Evolutionary conservation across 35 echinoderm and acorn worm genomes (phyloP), one percentile per base, ranked within the genome.

Genomic region (Strongylocentrotus purpuratus): DNA sequence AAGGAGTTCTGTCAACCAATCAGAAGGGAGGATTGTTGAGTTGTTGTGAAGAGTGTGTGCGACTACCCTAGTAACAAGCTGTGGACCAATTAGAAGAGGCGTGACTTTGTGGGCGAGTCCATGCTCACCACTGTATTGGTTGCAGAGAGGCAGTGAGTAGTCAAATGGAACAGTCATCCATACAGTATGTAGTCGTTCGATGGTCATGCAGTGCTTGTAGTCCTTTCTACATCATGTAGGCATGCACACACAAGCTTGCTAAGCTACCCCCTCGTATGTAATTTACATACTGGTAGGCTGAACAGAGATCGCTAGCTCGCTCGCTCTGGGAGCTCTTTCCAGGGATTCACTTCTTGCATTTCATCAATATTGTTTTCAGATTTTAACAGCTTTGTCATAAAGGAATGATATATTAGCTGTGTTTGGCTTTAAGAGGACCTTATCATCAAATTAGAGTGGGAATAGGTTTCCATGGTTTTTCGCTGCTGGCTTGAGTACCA

Each of bases 11-110:
- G 28, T 78, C 65, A 78, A 78, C 65, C 65, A 78, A 28, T 78
- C 65, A 78, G 2, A 28, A 78, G 65, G 6, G 65, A 78, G 65
- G 65, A 78, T 31, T 28, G 65, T 28, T 7, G 65, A 78, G 65
- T 78, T 15, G 22, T 78, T 78, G 65, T 78, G 65, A n/a, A 78
- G 65, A 22, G 20, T 78, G 5, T 78, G 65, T 78, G 65, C 65
- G 65, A 78, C 65, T 78, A 78, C 65, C 65, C 20, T 78, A 78
- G 65, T 78, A 78, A 78, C 65, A 78, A 28, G 65, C 65, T 78
- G 22, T 78, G 28, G 20, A 78, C 65, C 7, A 78, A 22, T 78
- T 17, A 59, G 52, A 17, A 59, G 65, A 78, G 7, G 65, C 25
- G 28, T 78, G 65, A 78, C 65, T 78, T 78, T 28, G 17, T 50